Base-by-base conservation (phyloP, 2,888 invertebrate genomes). In the Apoda limacodes region DNA sequence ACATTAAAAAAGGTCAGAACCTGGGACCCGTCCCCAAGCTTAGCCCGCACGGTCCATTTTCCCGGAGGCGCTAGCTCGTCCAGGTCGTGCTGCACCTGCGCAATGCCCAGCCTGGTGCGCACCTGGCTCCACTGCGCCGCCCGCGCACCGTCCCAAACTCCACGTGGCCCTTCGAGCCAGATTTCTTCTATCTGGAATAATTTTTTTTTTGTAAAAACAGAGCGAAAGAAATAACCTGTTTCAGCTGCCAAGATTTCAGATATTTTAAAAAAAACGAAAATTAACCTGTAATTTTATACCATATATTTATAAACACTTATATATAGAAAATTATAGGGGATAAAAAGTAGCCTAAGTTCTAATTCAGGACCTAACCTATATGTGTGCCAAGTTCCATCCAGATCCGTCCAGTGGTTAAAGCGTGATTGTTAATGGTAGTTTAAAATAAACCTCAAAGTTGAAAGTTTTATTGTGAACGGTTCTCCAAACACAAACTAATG, bases 151-250 rank as follows among this genome's bases (percentile, higher is more conserved):
- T 68, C 70, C 71, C 76, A 76, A 2, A 66, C 62, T 0, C 85
- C 86, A 1, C 80, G 64, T 0, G 89, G 89, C 42, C 87, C 87
- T 58, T 87, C 84, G 9, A 89, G 72, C 83, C 85, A 85, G 27
- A 88, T 69, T 50, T 85, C 83, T 10, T 84, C 75, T 39, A 88
- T 82, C 88, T 88, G 46, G 2, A 62, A 54, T n/a, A n/a, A n/a
- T n/a, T n/a, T n/a, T n/a, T n/a, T n/a, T n/a, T n/a, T n/a, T n/a
- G n/a, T n/a, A n/a, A n/a, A n/a, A n/a, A n/a, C n/a, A n/a, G n/a
- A n/a, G n/a, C n/a, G n/a, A n/a, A n/a, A n/a, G n/a, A n/a, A n/a
- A n/a, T n/a, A n/a, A n/a, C n/a, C n/a, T n/a, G n/a, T n/a, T n/a
- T n/a, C n/a, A n/a, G n/a, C n/a, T n/a, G n/a, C n/a, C n/a, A n/a